These are phyloP conservation scores for Pteronura brasiliensis DNA, from an alignment of 2,113 vertebrate species.

Conservation along the genomic window DNA sequence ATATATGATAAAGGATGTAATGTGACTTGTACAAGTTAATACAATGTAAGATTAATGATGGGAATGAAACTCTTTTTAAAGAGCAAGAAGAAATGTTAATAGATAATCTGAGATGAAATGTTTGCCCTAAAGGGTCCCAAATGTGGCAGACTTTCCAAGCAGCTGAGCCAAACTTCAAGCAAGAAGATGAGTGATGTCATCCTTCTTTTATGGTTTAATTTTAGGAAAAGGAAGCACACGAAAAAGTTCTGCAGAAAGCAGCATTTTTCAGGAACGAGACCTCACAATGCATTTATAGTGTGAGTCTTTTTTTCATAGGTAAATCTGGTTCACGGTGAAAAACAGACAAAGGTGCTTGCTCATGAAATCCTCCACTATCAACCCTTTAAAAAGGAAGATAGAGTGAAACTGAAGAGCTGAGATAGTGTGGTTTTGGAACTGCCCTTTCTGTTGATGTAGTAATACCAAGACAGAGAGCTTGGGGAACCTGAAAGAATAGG, in stretches of 20 bases:
- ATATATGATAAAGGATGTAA: background rate
- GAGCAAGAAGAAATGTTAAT: background rate
- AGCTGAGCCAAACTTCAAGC: background rate
- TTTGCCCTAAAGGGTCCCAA: background rate
- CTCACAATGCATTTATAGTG: background rate
- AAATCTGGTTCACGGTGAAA: constrained; percentile 15
- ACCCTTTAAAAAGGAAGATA: background rate
- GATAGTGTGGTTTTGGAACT: background rate
- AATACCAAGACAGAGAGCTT: background rate
- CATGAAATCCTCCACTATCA: background rate
- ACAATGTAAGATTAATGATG: background rate
- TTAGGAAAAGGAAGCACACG: background rate
- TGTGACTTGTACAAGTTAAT: background rate
- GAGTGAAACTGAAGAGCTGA: background rate
- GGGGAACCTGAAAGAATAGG: background rate
- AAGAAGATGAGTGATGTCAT: background rate
- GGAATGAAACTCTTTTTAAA: background rate
- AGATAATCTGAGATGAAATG: background rate
- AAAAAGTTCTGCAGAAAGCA: background rate
- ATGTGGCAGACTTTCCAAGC: background rate
- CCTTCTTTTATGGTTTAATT: constrained; percentile 29
- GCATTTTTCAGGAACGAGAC: background rate
- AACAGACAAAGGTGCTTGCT: background rate
- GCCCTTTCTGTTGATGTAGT: background rate
- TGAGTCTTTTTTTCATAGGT: background rate